Percentiles rank a stretch among this genome's conserved stretches.
Conservation (phyloP, 2,888 invertebrate species). For the Coleophora flavipennella region DNA sequence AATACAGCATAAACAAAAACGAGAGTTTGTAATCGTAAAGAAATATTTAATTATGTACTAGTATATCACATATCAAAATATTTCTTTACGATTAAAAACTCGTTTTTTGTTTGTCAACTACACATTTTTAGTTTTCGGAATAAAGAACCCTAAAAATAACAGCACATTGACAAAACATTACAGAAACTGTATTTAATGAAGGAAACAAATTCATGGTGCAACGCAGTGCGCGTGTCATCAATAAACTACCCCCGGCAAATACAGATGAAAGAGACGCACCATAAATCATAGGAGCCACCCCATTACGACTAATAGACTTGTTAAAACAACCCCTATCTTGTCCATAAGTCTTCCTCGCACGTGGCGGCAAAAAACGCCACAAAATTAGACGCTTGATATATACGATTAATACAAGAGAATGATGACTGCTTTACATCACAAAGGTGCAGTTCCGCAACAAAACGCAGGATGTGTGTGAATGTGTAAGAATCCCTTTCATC, state of each 20-base stretch:
- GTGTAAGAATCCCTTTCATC: slow-evolving; percentile 36
- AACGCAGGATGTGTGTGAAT: slow-evolving; percentile 50
- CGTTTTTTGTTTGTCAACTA: no score
- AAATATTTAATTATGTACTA: no score
- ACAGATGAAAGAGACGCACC: slow-evolving; percentile 62
- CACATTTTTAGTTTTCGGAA: no score
- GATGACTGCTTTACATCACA: slow-evolving; percentile 66
- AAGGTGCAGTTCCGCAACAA: slow-evolving; percentile 48
- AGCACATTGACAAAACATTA: no score
- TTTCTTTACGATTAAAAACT: no score
- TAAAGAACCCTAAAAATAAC: no score
- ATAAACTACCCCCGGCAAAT: slow-evolving; percentile 56
- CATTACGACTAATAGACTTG: slow-evolving; percentile 66
- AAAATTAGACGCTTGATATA: slow-evolving; percentile 51
- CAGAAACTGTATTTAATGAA: slow-evolving; percentile 20
- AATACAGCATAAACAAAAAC: no score
- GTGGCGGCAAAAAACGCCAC: slow-evolving; percentile 42
- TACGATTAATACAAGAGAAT: slow-evolving; percentile 35
- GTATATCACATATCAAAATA: no score
- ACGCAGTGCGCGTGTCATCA: slow-evolving; percentile 58
- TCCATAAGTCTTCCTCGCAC: slow-evolving; percentile 46
- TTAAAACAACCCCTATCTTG: slow-evolving; percentile 71
- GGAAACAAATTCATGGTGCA: slow-evolving; percentile 37
- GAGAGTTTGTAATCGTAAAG: no score
- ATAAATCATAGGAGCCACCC: slow-evolving; percentile 63